Evolutionary conservation across 2,797 vertebrate genomes (phyloP), one percentile per base, ranked within the genome.

Genomic region (Telmatherina bonti): DNA sequence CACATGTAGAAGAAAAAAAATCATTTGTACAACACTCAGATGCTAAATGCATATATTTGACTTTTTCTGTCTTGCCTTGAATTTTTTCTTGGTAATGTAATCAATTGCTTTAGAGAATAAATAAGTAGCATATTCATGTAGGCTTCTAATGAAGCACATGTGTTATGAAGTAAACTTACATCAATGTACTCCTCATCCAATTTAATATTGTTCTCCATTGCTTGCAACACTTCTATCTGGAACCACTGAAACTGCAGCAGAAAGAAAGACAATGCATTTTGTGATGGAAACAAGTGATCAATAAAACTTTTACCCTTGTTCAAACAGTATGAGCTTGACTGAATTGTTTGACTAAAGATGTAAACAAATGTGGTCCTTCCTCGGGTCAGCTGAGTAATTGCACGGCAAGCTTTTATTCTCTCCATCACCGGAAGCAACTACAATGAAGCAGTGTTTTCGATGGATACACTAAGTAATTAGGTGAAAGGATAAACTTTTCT

Each of bases 161-260:
- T 0, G 4, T 2, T 35, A 35, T 27, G 27, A 41, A 36, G 7
- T 53, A 18, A 62, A 87, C 88, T 91, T 85, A 98, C 97, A 12
- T 94, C 94, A 63, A 99, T 97, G 78, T 98, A 99, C 89, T 99
- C 96, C 83, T 96, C 94, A 10, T 99, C 98, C 92, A 99, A 81
- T 85, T 96, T 96, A 63, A 95, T 94, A 52, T 99, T 99, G 91
- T 97, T 97, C 83, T 97, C 97, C 96, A 99, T 96, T 69, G 97
- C 96, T 88, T 98, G 96, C 62, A 99, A 78, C 70, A 98, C 94
- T 51, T 99, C 98, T 2, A 95, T 82, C 0, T 98, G 96, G 88
- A 99, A 97, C 22, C 96, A 98, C 84, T 95, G 93, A 72, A 98
- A 97, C 97, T 99, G 87, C 6, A 58, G 60, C 53, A 61, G 9